These are phyloP conservation scores for Semotilus atromaculatus DNA, from an alignment of 2,797 vertebrate species.

Conservation along the genomic window DNA sequence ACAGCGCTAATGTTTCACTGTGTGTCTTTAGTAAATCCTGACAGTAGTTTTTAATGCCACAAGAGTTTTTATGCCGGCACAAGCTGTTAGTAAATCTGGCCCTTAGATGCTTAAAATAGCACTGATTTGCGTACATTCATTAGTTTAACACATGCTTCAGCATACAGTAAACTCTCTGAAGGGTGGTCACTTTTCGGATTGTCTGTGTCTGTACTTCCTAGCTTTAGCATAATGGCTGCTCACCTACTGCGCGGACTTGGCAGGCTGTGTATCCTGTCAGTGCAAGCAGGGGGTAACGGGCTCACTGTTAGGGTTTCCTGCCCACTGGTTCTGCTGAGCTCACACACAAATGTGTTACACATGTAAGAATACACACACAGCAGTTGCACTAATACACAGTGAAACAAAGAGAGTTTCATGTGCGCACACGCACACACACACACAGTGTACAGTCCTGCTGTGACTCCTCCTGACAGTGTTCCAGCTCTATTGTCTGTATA, in stretches of 20 bases:
- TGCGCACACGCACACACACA: not conserved
- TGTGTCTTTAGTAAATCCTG: not conserved
- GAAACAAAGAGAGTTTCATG: conserved; percentile 35
- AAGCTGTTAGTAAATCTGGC: not conserved
- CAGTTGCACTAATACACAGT: conserved; percentile 25
- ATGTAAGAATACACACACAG: conserved; percentile 22
- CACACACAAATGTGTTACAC: conserved; percentile 51
- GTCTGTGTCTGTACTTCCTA: conserved; percentile 47
- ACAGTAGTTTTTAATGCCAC: not conserved
- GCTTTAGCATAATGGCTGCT: conserved; percentile 57
- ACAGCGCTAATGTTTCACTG: too few species aligned
- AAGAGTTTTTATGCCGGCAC: not conserved
- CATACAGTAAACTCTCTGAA: conserved; percentile 33
- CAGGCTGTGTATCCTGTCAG: conserved; percentile 74
- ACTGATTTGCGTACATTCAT: not conserved
- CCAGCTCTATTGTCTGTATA: conserved; percentile 86
- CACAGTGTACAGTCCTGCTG: conserved; percentile 73
- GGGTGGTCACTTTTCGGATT: conserved; percentile 34
- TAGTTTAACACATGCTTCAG: conserved; percentile 14
- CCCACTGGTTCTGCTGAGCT: conserved; percentile 73
- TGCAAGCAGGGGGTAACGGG: conserved; percentile 75
- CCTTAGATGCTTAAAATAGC: conserved; percentile 14
- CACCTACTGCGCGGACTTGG: conserved; percentile 62
- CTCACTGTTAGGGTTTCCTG: conserved; percentile 79
- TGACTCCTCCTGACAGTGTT: conserved; percentile 74